Conservation (phyloP, 2,797 vertebrate species). For the Tauraco hartlaubi region DNA sequence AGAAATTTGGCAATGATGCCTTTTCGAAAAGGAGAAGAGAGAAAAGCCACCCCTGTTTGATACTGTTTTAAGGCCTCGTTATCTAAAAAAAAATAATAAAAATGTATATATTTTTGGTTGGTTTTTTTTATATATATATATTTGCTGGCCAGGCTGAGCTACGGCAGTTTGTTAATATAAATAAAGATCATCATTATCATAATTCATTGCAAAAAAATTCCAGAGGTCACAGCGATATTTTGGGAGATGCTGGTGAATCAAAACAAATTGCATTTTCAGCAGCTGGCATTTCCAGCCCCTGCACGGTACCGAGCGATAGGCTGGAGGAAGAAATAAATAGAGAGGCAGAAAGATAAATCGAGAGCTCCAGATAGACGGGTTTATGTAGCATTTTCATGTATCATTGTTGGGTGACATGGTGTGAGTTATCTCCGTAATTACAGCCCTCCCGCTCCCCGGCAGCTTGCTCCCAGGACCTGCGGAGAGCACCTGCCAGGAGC, state of each 20-base stretch:
- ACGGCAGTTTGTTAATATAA: slow-evolving; percentile 12
- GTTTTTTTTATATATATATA: neutral
- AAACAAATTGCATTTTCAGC: slow-evolving; percentile 59
- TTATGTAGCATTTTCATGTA: slow-evolving; percentile 45
- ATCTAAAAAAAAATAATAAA: neutral
- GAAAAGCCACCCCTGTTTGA: neutral
- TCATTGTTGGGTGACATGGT: slow-evolving; percentile 30
- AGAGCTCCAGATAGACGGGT: slow-evolving; percentile 28
- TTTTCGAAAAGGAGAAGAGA: neutral
- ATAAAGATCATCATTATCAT: slow-evolving; percentile 51
- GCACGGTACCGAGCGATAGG: neutral
- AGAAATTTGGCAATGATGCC: slow-evolving; percentile 20
- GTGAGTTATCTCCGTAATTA: slow-evolving; percentile 58
- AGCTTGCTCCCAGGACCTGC: neutral
- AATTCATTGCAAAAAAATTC: slow-evolving; percentile 9
- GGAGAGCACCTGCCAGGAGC: neutral
- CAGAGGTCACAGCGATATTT: slow-evolving; percentile 61
- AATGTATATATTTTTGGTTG: neutral
- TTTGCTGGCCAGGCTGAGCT: neutral
- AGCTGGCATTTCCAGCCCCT: slow-evolving; percentile 65
- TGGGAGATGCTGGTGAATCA: slow-evolving; percentile 44
- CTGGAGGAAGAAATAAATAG: slow-evolving; percentile 24
- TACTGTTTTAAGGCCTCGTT: neutral
- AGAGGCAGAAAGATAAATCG: slow-evolving; percentile 48
- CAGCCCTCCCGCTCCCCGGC: neutral